These are phyloP conservation scores for Agrotis puta DNA, from an alignment of 2,888 invertebrate genomes.

Conservation along the genomic window DNA sequence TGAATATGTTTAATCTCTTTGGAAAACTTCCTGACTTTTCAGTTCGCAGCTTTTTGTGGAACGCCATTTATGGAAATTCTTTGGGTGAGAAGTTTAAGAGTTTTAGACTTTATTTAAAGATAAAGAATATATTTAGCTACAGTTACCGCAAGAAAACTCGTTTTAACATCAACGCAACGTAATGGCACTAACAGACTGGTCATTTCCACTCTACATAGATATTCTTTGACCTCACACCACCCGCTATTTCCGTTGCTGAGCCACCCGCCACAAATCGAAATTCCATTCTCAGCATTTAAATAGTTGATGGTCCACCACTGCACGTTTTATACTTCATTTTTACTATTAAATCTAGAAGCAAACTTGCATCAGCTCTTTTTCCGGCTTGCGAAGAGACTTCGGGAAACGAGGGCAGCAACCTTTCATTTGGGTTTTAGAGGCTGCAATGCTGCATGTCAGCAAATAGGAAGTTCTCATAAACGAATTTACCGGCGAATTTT, in stretches of 20 bases:
- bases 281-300: slow-evolving; percentile 40
- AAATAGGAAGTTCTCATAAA: slow-evolving; percentile 8
- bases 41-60: slow-evolving; percentile 18
- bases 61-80: slow-evolving; percentile 31
- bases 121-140: neutral
- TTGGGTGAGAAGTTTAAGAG: slow-evolving; percentile 9
- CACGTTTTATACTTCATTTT: slow-evolving; percentile 19
- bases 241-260: slow-evolving; percentile 17
- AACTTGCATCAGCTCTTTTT: slow-evolving; percentile 23
- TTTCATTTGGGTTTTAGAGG: neutral
- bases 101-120: slow-evolving; percentile 6
- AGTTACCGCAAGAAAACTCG: neutral
- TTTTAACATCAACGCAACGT: neutral
- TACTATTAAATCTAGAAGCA: slow-evolving; percentile 20
- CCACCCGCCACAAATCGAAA: slow-evolving; percentile 27
- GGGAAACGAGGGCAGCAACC: neutral
- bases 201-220: slow-evolving; percentile 8
- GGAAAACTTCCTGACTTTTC: slow-evolving; percentile 28
- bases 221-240: slow-evolving; percentile 13
- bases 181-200: neutral
- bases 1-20: slow-evolving; percentile 28
- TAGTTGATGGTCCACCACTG: slow-evolving; percentile 7
- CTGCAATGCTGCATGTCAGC: neutral
- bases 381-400: neutral
- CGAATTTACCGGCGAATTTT: neutral